A percentile compares a stretch with the other conserved stretches of the same genome.
phyloP scores from a whole-genome alignment of 2,797 vertebrate species.

The Varecia variegata region DNA sequence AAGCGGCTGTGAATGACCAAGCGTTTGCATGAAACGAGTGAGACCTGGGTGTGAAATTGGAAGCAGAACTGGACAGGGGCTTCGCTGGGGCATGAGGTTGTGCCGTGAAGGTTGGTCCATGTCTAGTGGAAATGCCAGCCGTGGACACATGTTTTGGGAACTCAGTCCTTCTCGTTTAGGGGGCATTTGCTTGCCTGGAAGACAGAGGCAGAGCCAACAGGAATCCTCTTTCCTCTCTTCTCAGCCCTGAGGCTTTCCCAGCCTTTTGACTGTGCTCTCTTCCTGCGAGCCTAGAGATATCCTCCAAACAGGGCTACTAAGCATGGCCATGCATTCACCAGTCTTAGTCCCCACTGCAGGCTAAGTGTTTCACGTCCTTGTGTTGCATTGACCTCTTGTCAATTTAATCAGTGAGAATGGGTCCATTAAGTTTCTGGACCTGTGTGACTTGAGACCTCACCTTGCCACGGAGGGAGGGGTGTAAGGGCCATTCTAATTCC shows the following conservation, averaged over 20 bases:
- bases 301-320: accelerated
- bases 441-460: neutral
- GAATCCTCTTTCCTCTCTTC: too few species aligned
- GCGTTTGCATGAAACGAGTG: neutral
- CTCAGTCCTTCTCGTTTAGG: neutral
- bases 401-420: neutral
- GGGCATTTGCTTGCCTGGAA: neutral
- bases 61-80: accelerated
- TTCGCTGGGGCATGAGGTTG: accelerated
- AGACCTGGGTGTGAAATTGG: neutral
- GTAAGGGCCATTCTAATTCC: neutral
- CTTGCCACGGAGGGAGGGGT: neutral
- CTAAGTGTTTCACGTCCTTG: neutral
- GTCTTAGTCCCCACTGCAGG: neutral
- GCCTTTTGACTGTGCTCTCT: accelerated
- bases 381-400: neutral
- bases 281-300: neutral
- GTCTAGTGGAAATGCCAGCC: neutral
- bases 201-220: neutral
- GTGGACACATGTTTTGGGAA: accelerated
- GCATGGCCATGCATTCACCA: accelerated
- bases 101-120: accelerated
- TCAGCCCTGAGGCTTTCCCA: too few species aligned
- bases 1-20: neutral
- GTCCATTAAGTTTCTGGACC: neutral